These are phyloP conservation scores for Brachionus rubens DNA, from an alignment of 1,140 invertebrate genomes.

Conservation along the genomic window DNA sequence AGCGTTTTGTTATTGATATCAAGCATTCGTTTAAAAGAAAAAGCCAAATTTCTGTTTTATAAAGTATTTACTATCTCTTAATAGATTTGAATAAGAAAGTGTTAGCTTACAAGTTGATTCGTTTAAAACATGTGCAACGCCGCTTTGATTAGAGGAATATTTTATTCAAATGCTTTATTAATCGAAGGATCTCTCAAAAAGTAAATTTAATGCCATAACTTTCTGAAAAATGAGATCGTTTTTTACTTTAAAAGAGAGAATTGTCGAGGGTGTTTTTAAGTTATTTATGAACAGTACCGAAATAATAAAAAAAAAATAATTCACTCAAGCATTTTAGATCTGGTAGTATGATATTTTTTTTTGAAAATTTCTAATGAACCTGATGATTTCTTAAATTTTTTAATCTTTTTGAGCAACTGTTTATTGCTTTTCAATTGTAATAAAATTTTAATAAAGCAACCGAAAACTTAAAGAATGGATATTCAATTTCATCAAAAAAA, in stretches of 20 bases:
- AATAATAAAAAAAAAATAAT: background rate
- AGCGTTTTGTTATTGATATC: too few species aligned
- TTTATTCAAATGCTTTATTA: too few species aligned
- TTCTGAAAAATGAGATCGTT: background rate
- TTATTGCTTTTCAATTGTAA: too few species aligned
- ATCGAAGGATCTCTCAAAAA: background rate
- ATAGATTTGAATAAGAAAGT: too few species aligned
- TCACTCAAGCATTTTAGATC: conserved; percentile 17
- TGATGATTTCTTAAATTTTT: conserved; percentile 3
- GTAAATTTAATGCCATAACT: conserved; percentile 11
- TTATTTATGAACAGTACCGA: background rate
- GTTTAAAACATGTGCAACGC: too few species aligned
- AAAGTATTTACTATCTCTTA: too few species aligned
- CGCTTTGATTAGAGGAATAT: too few species aligned
- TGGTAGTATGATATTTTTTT: conserved; percentile 8
- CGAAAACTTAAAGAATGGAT: background rate
- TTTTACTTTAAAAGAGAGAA: too few species aligned
- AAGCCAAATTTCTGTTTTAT: too few species aligned
- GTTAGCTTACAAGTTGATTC: too few species aligned
- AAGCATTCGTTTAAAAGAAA: too few species aligned
- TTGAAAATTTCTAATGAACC: conserved; percentile 44
- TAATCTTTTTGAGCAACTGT: conserved; percentile 16
- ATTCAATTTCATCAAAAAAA: conserved; percentile 1
- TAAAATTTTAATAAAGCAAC: background rate
- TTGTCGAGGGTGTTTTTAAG: conserved; percentile 25